A percentile compares a stretch with the other conserved stretches of the same genome.
These are phyloP conservation scores for Darevskia nairensis DNA, from an alignment of 2,797 vertebrate genomes.

Conservation along the genomic window DNA sequence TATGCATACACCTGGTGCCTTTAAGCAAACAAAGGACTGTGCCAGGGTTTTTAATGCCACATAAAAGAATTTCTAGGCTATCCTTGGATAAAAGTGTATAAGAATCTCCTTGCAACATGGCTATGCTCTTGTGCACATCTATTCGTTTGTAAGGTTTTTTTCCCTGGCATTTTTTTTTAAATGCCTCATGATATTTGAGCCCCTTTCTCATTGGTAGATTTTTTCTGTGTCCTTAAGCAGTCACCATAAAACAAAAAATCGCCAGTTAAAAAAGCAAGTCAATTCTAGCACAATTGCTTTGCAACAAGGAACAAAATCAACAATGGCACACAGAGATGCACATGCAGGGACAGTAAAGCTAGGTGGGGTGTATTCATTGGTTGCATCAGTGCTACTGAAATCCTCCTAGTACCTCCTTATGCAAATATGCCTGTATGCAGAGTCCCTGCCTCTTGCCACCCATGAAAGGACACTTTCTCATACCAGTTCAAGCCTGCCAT, in stretches of 20 bases:
- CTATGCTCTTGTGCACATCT: background rate
- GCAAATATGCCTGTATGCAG: too few relatives aligned
- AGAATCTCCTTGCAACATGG: background rate
- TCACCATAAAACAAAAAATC: background rate
- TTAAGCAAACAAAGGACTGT: background rate
- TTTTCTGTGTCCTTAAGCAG: background rate
- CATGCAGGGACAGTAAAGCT: too few relatives aligned
- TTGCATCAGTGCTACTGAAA: too few relatives aligned
- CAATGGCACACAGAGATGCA: too few relatives aligned
- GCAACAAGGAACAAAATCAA: background rate
- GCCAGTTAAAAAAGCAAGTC: background rate
- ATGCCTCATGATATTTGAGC: background rate
- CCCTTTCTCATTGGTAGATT: background rate
- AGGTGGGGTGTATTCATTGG: too few relatives aligned
- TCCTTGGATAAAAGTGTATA: conserved; percentile 17
- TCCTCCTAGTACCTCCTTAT: too few relatives aligned
- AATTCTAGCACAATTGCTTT: background rate
- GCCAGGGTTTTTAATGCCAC: background rate
- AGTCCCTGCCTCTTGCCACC: too few relatives aligned
- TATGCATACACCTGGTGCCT: conserved; percentile 45
- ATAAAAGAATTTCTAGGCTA: background rate
- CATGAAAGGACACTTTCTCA: too few relatives aligned
- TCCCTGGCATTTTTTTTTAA: background rate
- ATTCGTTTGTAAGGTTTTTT: background rate
- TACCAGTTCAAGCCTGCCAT: too few relatives aligned